Evolutionary conservation across 2,888 invertebrate species (phyloP).

Genomic region (Cheilosia grossa): DNA sequence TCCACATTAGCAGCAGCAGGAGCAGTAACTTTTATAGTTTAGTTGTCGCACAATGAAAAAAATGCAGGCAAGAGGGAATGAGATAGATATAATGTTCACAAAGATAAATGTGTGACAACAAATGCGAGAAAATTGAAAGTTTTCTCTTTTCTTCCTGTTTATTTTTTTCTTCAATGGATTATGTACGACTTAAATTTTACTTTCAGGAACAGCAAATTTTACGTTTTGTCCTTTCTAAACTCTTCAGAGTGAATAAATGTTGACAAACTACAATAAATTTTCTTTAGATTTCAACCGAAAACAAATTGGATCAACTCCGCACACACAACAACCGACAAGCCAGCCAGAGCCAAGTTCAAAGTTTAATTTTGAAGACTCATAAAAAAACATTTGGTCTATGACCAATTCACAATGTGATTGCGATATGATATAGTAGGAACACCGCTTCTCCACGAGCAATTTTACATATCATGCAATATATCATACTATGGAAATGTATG

Average conservation of each 20-base stretch:
- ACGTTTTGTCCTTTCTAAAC: background rate
- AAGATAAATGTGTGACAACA: constrained; percentile 41
- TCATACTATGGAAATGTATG: too few relatives aligned
- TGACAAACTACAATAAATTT: constrained; percentile 13
- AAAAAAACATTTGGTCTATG: background rate
- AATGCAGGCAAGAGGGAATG: constrained; percentile 31
- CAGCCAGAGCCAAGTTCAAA: background rate
- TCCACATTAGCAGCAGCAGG: constrained; percentile 35
- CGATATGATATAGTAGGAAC: background rate
- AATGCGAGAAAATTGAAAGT: constrained; percentile 41
- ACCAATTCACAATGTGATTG: background rate
- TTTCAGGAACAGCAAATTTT: constrained; percentile 6
- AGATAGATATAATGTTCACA: constrained; percentile 29
- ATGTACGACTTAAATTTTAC: background rate
- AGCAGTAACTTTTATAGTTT: constrained; percentile 33
- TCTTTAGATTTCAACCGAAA: constrained; percentile 3
- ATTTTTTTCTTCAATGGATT: constrained; percentile 15
- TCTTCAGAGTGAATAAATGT: background rate
- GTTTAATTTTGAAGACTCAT: constrained; percentile 14
- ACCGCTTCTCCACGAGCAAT: too few relatives aligned
- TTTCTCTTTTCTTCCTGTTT: constrained; percentile 58
- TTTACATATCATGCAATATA: too few relatives aligned
- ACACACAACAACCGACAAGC: constrained; percentile 1
- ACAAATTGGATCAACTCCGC: constrained; percentile 20
- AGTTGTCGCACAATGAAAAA: constrained; percentile 44